Evolutionary conservation across 2,797 vertebrate species (phyloP).

Genomic region (Mormyrops attenuatus): DNA sequence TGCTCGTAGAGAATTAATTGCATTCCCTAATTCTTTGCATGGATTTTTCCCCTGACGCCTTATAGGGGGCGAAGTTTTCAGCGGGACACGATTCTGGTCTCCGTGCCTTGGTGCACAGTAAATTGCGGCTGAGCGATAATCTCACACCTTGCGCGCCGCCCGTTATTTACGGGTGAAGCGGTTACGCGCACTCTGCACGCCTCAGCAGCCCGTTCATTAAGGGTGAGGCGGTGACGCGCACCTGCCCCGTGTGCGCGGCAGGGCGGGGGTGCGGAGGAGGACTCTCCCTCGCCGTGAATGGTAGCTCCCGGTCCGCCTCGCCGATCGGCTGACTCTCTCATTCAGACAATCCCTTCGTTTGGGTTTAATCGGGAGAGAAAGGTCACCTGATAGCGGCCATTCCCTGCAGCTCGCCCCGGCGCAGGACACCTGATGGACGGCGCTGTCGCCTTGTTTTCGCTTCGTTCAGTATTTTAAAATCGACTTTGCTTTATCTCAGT

Average conservation of each 20-base stretch:
- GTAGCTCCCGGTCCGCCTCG: conserved; percentile 43
- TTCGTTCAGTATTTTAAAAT: conserved; percentile 10
- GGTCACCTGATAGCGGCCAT: conserved; percentile 22
- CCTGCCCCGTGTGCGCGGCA: conserved; percentile 22
- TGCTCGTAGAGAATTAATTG: neutral
- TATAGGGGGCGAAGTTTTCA: neutral
- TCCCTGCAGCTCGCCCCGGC: conserved; percentile 12
- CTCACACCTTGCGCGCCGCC: neutral
- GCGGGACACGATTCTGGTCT: neutral
- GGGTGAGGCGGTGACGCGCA: neutral
- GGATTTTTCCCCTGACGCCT: neutral
- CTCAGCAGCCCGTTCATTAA: neutral
- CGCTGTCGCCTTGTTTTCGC: neutral
- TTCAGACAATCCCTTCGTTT: conserved; percentile 31
- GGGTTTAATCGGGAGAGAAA: conserved; percentile 31
- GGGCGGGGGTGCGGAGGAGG: conserved; percentile 20
- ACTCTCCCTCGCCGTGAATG: conserved; percentile 41
- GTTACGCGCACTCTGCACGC: neutral
- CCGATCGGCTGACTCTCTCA: conserved; percentile 36
- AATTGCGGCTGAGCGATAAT: neutral
- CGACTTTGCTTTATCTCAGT: neutral
- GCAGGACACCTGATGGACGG: conserved; percentile 8
- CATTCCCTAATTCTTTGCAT: neutral
- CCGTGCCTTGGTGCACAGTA: neutral
- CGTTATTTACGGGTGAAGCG: neutral